Conservation (phyloP, 2,888 invertebrate species). For the Epinotia bilunana region DNA sequence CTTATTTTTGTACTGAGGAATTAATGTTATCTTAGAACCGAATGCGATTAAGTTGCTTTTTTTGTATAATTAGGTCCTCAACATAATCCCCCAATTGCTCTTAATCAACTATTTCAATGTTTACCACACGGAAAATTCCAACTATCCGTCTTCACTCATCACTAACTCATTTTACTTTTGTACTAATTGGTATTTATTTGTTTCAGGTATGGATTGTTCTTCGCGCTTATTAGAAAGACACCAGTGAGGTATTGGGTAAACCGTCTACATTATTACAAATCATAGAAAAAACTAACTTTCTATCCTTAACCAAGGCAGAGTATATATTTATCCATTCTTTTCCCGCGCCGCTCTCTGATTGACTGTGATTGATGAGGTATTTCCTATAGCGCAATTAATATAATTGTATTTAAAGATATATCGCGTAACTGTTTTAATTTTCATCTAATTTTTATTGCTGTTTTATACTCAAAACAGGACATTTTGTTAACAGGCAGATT, state of each 20-base stretch:
- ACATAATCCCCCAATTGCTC: too few relatives aligned
- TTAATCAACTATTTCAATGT: too few relatives aligned
- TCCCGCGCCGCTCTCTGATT: slow-evolving; percentile 9
- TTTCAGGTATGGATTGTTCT: slow-evolving; percentile 15
- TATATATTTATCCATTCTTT: slow-evolving; percentile 8
- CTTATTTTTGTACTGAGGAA: background rate
- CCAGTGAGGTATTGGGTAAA: slow-evolving; percentile 12
- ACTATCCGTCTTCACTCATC: background rate
- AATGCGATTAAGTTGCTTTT: background rate
- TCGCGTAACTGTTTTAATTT: background rate
- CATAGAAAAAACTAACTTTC: slow-evolving; percentile 31
- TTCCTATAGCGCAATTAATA: slow-evolving; percentile 13
- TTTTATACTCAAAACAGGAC: slow-evolving; percentile 7
- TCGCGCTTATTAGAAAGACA: background rate
- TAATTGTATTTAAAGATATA: too few relatives aligned
- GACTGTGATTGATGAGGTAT: slow-evolving; percentile 26
- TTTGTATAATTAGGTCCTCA: background rate
- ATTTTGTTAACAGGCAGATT: background rate
- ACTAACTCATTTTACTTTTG: background rate
- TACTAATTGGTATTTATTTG: slow-evolving; percentile 2
- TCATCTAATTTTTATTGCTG: slow-evolving; percentile 15
- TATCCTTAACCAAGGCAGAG: slow-evolving; percentile 20
- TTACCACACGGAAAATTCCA: too few relatives aligned
- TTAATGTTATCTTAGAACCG: too few relatives aligned
- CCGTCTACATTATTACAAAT: slow-evolving; percentile 4